Conservation (phyloP, 1,140 invertebrate species). For the Trichomalopsis sarcophagae region DNA sequence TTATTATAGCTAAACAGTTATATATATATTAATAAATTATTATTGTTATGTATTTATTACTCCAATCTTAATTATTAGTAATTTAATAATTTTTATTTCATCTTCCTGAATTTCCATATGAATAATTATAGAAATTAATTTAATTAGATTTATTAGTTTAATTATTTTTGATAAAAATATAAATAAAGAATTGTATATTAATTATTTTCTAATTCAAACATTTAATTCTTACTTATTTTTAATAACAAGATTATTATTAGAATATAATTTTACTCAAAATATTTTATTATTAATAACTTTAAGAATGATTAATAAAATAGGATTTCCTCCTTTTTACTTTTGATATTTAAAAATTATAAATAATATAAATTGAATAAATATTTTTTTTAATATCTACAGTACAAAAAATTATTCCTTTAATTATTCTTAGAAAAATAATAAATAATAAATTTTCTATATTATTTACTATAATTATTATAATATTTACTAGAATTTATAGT, state of each 20-base stretch:
- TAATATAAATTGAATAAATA: background rate
- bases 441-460: background rate
- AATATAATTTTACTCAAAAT: background rate
- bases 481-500: constrained; percentile 54
- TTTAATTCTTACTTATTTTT: background rate
- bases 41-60: too few species aligned
- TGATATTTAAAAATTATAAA: constrained; percentile 7
- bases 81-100: too few species aligned
- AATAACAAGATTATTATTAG: background rate
- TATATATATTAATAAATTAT: too few species aligned
- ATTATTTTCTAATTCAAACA: too few species aligned
- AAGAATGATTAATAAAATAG: background rate
- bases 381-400: background rate
- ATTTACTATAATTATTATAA: constrained; percentile 2
- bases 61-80: too few species aligned
- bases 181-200: background rate
- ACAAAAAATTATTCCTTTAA: background rate
- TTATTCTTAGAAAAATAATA: background rate
- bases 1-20: too few species aligned
- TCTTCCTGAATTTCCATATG: background rate
- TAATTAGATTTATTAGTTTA: background rate
- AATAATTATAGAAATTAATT: background rate
- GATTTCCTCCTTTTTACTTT: constrained; percentile 62
- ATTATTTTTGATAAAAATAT: background rate
- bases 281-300: background rate